Conservation (phyloP, 2,888 invertebrate species). For the Xanthia icteritia region DNA sequence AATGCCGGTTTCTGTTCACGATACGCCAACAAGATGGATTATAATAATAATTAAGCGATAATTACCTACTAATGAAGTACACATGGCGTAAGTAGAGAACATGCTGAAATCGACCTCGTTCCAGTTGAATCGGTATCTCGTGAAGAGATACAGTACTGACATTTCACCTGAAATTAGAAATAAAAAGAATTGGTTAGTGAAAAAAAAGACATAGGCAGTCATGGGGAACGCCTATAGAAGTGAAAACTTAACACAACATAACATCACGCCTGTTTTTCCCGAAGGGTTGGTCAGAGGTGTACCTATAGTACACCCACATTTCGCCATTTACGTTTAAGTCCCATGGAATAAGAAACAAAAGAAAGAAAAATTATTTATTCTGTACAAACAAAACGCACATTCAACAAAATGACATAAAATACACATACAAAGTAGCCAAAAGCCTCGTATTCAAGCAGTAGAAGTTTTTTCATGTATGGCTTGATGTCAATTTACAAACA, state of each 20-base stretch:
- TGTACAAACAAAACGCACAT: too few species aligned
- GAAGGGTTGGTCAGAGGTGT: too few species aligned
- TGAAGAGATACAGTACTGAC: slow-evolving; percentile 95
- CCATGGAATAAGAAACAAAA: too few species aligned
- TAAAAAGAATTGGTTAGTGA: background rate
- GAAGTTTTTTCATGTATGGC: too few species aligned
- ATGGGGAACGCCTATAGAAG: background rate
- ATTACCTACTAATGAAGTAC: slow-evolving; percentile 95
- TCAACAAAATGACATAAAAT: too few species aligned
- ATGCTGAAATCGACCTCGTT: slow-evolving; percentile 96
- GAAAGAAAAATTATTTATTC: too few species aligned
- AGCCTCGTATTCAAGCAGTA: too few species aligned
- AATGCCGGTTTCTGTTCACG: background rate
- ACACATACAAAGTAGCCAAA: too few species aligned
- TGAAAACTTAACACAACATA: background rate
- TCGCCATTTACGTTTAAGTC: too few species aligned
- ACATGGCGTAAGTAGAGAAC: slow-evolving; percentile 96
- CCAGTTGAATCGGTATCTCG: slow-evolving; percentile 96
- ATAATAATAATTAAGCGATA: slow-evolving; percentile 39
- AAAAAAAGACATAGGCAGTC: background rate
- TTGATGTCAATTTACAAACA: too few species aligned
- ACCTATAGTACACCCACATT: too few species aligned
- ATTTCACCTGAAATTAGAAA: slow-evolving; percentile 93
- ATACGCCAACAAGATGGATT: background rate
- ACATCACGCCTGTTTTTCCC: background rate